These are phyloP conservation scores for Yasuhikotakia modesta DNA, from an alignment of 2,797 vertebrate species.

Conservation along the genomic window DNA sequence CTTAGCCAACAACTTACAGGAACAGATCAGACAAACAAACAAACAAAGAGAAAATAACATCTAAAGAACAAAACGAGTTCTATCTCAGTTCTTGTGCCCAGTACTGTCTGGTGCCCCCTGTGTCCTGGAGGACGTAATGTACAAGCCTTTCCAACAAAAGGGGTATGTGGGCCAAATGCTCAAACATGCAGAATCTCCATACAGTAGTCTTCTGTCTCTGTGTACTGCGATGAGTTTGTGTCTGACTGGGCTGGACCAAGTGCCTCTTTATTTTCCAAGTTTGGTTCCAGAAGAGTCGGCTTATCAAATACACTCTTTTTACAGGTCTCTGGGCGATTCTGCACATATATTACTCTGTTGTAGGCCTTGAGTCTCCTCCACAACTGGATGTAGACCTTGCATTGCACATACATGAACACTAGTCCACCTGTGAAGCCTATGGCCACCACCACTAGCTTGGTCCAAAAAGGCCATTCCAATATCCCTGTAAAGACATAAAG, in stretches of 20 bases:
- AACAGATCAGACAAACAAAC: conserved; percentile 65
- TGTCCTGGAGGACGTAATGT: conserved; percentile 43
- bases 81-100: conserved; percentile 42
- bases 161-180: conserved; percentile 58
- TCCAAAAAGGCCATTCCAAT: conserved; percentile 99
- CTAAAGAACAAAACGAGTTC: conserved; percentile 56
- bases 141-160: conserved; percentile 47
- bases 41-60: conserved; percentile 64
- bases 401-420: conserved; percentile 99
- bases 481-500: conserved; percentile 78
- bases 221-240: conserved; percentile 93
- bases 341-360: conserved; percentile 98
- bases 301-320: conserved; percentile 93
- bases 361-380: conserved; percentile 99
- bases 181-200: conserved; percentile 91
- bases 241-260: conserved; percentile 83
- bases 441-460: conserved; percentile 97
- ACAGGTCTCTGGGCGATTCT: conserved; percentile 95
- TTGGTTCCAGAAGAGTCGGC: conserved; percentile 86
- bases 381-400: conserved; percentile 96
- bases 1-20: conserved; percentile 67
- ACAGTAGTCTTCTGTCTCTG: conserved; percentile 91
- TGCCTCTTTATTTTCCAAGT: conserved; percentile 87
- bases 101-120: conserved; percentile 34
- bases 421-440: conserved; percentile 98